phyloP scores from a whole-genome alignment of 30 jellyfish, hydroid and myxozoan genomes.

The Cassiopea xamachana region DNA sequence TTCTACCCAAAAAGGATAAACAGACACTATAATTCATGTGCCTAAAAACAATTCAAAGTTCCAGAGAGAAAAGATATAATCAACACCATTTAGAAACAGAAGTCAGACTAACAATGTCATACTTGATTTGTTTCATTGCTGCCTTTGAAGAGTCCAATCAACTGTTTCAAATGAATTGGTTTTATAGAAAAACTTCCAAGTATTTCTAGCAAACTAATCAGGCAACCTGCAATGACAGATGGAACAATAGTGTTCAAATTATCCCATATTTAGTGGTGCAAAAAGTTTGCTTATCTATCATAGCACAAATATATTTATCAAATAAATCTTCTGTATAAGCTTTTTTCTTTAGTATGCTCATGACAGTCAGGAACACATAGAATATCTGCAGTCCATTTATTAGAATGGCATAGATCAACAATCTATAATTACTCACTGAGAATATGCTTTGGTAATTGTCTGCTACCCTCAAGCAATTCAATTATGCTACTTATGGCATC shows the following conservation, averaged over 20 bases:
- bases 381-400: background rate
- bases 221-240: slow-evolving; percentile 61
- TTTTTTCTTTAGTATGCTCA: background rate
- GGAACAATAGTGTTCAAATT: background rate
- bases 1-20: too few species aligned
- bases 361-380: background rate
- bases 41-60: too few species aligned
- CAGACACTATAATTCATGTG: too few species aligned
- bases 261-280: background rate
- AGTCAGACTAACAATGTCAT: background rate
- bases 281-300: too few species aligned
- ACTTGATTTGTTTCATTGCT: slow-evolving; percentile 65
- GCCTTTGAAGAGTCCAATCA: slow-evolving; percentile 73
- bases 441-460: slow-evolving; percentile 20
- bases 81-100: too few species aligned
- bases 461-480: slow-evolving; percentile 42
- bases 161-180: slow-evolving; percentile 74
- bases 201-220: slow-evolving; percentile 87
- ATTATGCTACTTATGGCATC: slow-evolving; percentile 64
- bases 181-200: slow-evolving; percentile 89
- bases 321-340: too few species aligned
- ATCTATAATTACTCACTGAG: slow-evolving; percentile 45
- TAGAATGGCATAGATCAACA: background rate
- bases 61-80: too few species aligned
- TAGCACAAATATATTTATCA: too few species aligned